These are phyloP conservation scores for Drosophila tani DNA, from an alignment of 1,140 invertebrate genomes.

Conservation along the genomic window DNA sequence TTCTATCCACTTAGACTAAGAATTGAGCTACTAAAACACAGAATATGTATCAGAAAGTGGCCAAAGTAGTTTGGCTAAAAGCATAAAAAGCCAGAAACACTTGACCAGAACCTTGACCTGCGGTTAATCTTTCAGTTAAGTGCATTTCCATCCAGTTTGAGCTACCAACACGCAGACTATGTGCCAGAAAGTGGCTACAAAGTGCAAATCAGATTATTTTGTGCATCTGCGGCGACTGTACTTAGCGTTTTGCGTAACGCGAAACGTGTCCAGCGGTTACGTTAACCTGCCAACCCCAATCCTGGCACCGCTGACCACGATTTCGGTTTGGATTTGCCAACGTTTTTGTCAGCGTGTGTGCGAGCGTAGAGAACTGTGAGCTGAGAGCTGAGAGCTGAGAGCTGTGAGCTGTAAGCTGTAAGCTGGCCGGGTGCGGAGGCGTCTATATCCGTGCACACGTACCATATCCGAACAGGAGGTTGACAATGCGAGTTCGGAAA, in stretches of 20 bases:
- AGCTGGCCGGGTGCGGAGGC: neutral
- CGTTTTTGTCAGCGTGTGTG: neutral
- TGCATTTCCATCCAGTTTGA: no score
- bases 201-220: constrained; percentile 4
- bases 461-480: neutral
- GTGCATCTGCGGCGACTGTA: neutral
- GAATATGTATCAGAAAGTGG: no score
- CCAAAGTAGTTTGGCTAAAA: no score
- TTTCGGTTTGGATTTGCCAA: neutral
- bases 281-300: constrained; percentile 9
- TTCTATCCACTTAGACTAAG: no score
- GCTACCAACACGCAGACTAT: no score
- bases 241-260: constrained; percentile 4
- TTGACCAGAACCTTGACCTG: no score
- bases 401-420: neutral
- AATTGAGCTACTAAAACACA: no score
- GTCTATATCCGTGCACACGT: constrained; percentile 1
- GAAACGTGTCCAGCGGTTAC: constrained; percentile 6
- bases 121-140: no score
- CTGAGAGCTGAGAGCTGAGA: no score
- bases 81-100: no score
- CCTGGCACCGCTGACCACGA: constrained; percentile 3
- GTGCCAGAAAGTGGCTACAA: neutral
- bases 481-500: constrained; percentile 14
- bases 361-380: neutral